phyloP scores from a whole-genome alignment of 1,140 invertebrate genomes.

The Lucilia sericata region DNA sequence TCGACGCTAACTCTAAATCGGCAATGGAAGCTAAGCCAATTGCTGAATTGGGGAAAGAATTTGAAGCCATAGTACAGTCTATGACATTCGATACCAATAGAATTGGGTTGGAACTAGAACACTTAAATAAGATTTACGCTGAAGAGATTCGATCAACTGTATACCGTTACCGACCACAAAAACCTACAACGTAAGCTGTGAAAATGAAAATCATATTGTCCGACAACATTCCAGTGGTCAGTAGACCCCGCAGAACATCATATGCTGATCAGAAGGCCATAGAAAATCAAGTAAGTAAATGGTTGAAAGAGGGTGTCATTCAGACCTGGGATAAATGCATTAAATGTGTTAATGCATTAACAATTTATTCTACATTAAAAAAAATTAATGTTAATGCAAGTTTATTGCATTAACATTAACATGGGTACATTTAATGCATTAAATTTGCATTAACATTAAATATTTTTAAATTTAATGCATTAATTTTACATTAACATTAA shows the following conservation, averaged over 20 bases:
- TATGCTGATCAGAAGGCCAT: background rate
- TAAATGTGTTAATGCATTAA: no score
- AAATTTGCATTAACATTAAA: no score
- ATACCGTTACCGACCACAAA: background rate
- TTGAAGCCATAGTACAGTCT: background rate
- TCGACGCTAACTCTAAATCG: background rate
- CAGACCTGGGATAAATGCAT: no score
- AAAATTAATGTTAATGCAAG: no score
- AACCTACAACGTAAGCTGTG: background rate
- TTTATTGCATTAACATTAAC: no score
- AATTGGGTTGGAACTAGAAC: background rate
- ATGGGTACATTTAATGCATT: no score
- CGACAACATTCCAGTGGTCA: background rate
- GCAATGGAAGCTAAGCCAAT: background rate
- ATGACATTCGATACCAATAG: background rate
- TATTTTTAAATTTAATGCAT: no score
- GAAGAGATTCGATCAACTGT: background rate
- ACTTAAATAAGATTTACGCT: background rate
- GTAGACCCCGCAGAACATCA: background rate
- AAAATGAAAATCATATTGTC: constrained; percentile 14
- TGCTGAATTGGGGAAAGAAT: background rate
- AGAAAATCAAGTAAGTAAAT: background rate
- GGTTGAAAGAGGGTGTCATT: constrained; percentile 50
- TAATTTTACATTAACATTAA: no score
- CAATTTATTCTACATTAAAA: no score